Conservation (phyloP, 1,140 invertebrate species). For the Atta texana region DNA sequence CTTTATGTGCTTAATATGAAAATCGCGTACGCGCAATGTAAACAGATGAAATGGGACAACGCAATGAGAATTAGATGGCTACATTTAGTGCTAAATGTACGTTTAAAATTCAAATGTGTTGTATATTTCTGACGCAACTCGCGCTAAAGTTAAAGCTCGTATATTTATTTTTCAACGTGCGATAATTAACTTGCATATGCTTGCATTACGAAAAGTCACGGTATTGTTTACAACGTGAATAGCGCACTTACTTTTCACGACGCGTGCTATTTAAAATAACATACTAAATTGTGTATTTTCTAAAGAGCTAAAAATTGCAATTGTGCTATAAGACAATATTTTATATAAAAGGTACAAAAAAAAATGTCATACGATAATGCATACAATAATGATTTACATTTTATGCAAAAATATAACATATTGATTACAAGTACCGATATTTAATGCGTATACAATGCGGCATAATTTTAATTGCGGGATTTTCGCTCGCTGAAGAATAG, state of each 20-base stretch:
- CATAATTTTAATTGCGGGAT: conserved; percentile 42
- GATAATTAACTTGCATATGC: conserved; percentile 43
- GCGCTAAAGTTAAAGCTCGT: background rate
- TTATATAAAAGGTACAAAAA: background rate
- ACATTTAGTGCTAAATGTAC: conserved; percentile 56
- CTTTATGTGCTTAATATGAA: conserved; percentile 9
- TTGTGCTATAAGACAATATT: background rate
- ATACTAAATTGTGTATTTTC: background rate
- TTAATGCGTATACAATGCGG: conserved; percentile 36
- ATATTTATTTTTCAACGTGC: conserved; percentile 49
- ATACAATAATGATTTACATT: background rate
- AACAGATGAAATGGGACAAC: conserved; percentile 19
- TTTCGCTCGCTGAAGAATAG: conserved; percentile 36
- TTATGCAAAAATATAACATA: background rate
- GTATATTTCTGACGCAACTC: conserved; percentile 32
- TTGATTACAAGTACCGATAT: background rate
- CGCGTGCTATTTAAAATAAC: conserved; percentile 30
- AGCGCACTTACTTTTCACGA: background rate
- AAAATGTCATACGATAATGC: no score
- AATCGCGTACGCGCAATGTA: conserved; percentile 20
- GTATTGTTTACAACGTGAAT: conserved; percentile 29
- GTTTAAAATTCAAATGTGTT: conserved; percentile 52
- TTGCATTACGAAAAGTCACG: conserved; percentile 4
- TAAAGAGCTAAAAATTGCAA: background rate
- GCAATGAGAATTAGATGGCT: conserved; percentile 49